Evolutionary conservation across 1,140 invertebrate species (phyloP).

Genomic region (Pteromalus puparum): DNA sequence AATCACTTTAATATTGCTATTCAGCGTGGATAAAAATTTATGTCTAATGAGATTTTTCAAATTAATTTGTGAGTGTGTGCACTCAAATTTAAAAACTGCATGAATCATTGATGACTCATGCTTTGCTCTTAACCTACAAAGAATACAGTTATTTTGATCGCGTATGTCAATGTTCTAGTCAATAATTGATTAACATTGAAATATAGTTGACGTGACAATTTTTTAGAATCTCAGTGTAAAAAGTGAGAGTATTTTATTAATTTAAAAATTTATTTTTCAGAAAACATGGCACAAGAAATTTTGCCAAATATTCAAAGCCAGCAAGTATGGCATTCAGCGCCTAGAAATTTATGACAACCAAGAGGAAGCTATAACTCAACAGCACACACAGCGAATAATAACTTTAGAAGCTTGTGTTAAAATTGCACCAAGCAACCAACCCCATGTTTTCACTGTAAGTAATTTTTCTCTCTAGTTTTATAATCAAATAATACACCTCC

Average conservation of each 20-base stretch:
- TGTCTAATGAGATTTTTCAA: background rate
- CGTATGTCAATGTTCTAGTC: background rate
- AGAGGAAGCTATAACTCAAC: constrained; percentile 80
- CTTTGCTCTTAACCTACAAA: constrained; percentile 1
- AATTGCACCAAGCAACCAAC: constrained; percentile 81
- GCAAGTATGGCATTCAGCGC: constrained; percentile 88
- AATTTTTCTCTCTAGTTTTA: background rate
- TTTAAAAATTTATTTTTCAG: constrained; percentile 68
- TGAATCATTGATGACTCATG: constrained; percentile 31
- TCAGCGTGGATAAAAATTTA: background rate
- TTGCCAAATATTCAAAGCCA: constrained; percentile 86
- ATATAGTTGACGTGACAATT: background rate
- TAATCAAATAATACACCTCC: too few species aligned
- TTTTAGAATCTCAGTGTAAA: constrained; percentile 30
- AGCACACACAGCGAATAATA: constrained; percentile 83
- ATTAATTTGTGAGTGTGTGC: background rate
- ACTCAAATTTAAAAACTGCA: constrained; percentile 1
- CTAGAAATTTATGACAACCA: constrained; percentile 89
- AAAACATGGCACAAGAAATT: constrained; percentile 88
- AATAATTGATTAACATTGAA: background rate
- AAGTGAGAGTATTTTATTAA: background rate
- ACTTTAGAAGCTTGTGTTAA: constrained; percentile 91
- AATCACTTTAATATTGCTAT: background rate
- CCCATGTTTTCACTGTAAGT: constrained; percentile 77
- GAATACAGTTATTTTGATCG: background rate